Conservation (phyloP, 2,113 vertebrate species). For the Callipepla squamata region DNA sequence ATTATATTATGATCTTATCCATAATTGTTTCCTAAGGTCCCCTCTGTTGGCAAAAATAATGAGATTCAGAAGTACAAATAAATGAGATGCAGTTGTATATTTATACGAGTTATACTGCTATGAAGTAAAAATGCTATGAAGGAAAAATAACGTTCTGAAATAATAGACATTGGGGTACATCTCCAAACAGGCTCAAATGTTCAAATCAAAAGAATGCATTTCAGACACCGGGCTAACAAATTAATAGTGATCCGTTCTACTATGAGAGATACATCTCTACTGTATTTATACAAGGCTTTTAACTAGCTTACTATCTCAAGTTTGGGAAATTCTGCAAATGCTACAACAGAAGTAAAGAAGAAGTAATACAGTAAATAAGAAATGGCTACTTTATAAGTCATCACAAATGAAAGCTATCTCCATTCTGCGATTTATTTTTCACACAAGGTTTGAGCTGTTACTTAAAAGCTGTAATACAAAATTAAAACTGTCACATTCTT, state of each 20-base stretch:
- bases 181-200: background rate
- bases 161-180: background rate
- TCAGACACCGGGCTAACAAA: background rate
- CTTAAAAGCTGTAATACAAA: background rate
- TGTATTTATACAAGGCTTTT: background rate
- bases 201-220: background rate
- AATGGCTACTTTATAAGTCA: background rate
- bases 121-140: background rate
- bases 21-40: background rate
- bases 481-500: background rate
- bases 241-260: background rate
- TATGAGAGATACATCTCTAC: background rate
- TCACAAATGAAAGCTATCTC: background rate
- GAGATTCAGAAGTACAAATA: background rate
- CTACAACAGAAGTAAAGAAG: background rate
- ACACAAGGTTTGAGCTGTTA: background rate
- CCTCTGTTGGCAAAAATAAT: background rate
- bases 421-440: background rate
- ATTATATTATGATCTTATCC: background rate
- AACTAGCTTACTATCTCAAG: background rate
- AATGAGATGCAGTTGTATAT: background rate
- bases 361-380: background rate
- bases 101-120: background rate
- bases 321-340: background rate
- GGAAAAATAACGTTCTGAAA: background rate